These are phyloP conservation scores for Mnemiopsis leidyi DNA, from an alignment of 37 sponge, comb jelly and placozoan species.

Conservation along the genomic window DNA sequence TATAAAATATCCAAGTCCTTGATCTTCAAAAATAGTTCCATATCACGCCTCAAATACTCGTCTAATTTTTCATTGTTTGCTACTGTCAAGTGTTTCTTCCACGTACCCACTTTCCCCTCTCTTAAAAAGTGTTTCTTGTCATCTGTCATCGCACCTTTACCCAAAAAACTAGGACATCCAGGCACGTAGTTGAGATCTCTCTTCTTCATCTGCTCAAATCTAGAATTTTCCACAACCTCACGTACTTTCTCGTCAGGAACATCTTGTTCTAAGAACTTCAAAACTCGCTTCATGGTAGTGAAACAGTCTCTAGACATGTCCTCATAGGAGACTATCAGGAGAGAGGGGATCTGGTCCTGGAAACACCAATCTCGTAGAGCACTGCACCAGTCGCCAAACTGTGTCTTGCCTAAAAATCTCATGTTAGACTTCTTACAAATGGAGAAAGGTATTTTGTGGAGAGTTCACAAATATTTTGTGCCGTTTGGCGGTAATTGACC, in stretches of 20 bases:
- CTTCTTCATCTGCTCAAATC: slow-evolving; percentile 6
- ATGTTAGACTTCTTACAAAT: too few species aligned
- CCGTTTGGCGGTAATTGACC: too few species aligned
- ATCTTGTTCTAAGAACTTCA: not conserved
- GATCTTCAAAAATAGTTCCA: not conserved
- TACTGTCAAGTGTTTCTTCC: slow-evolving; percentile 42
- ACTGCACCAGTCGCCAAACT: slow-evolving; percentile 30
- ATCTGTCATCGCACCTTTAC: not conserved
- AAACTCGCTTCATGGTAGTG: slow-evolving; percentile 11
- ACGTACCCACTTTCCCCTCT: slow-evolving; percentile 44
- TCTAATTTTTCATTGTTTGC: not conserved
- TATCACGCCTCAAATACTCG: not conserved
- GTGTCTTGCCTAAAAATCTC: slow-evolving; percentile 45
- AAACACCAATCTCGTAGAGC: slow-evolving; percentile 3
- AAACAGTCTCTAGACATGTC: not conserved
- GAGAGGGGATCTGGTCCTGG: not conserved
- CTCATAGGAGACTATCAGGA: slow-evolving; percentile 15
- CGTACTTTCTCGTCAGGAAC: not conserved
- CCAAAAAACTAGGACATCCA: slow-evolving; percentile 33
- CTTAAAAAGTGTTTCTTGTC: slow-evolving; percentile 22
- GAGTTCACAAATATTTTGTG: too few species aligned
- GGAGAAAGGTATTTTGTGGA: too few species aligned
- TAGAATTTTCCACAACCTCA: not conserved
- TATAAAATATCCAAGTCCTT: not conserved
- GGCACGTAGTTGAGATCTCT: slow-evolving; percentile 41